phyloP scores from a whole-genome alignment of 2,888 invertebrate genomes.

The Tenthredo scrophulariae region DNA sequence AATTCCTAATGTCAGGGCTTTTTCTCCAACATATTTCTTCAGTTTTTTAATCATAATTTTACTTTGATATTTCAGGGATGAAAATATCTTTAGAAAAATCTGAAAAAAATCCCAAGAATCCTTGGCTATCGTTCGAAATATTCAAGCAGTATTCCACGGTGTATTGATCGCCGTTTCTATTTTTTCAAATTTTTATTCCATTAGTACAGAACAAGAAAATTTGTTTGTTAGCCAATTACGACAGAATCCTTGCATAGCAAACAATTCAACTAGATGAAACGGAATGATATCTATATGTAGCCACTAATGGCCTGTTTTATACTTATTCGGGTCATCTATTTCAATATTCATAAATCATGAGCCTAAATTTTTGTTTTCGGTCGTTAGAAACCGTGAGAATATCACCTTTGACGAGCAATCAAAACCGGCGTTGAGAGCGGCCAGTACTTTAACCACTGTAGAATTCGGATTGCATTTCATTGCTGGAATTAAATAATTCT shows the following conservation, averaged over 20 bases:
- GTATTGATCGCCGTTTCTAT: too few species aligned
- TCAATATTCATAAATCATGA: too few species aligned
- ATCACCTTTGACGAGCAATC: constrained; percentile 82
- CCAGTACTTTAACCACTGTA: constrained; percentile 77
- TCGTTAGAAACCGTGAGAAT: neutral
- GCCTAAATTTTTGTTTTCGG: neutral
- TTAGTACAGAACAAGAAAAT: neutral
- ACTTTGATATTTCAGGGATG: too few species aligned
- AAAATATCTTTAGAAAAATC: too few species aligned
- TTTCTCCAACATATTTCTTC: too few species aligned
- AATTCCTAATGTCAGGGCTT: too few species aligned
- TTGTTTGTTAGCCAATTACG: neutral
- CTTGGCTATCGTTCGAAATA: too few species aligned
- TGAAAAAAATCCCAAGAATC: too few species aligned
- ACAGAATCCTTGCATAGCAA: neutral
- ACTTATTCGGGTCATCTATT: neutral
- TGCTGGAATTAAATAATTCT: constrained; percentile 74
- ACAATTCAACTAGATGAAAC: neutral
- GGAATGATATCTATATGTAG: neutral
- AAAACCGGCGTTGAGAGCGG: constrained; percentile 81
- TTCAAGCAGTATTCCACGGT: too few species aligned
- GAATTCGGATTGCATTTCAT: constrained; percentile 83
- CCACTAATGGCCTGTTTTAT: neutral
- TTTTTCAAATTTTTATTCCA: too few species aligned
- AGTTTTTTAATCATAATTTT: too few species aligned